phyloP scores from a whole-genome alignment of 2,888 invertebrate species.

The Leucoma salicis region DNA sequence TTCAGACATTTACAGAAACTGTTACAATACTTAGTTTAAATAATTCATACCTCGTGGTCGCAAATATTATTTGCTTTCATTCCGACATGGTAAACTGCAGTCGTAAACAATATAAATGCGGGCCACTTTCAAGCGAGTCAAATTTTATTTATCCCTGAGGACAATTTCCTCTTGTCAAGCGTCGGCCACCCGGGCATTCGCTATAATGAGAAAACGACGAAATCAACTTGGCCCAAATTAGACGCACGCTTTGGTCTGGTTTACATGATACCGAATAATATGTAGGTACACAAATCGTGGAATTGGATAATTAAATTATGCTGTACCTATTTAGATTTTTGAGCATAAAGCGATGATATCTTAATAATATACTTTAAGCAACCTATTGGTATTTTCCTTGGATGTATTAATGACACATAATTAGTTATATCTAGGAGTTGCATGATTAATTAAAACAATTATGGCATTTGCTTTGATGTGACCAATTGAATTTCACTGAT shows the following conservation, averaged over 20 bases:
- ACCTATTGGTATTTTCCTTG: too few species aligned
- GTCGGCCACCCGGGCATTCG: slow-evolving; percentile 74
- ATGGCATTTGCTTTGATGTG: too few species aligned
- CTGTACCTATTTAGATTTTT: too few species aligned
- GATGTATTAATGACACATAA: too few species aligned
- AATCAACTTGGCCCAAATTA: slow-evolving; percentile 73
- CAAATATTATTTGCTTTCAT: slow-evolving; percentile 33
- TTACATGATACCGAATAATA: slow-evolving; percentile 48
- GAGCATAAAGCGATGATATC: too few species aligned
- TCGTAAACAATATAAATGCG: slow-evolving; percentile 71
- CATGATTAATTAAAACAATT: too few species aligned
- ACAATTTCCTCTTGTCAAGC: slow-evolving; percentile 77
- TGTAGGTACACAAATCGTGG: background rate
- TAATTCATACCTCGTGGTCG: slow-evolving; percentile 11
- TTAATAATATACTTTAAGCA: too few species aligned
- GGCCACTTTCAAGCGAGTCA: slow-evolving; percentile 61
- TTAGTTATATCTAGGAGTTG: too few species aligned
- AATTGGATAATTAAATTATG: too few species aligned
- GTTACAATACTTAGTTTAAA: slow-evolving; percentile 6
- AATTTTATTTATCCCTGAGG: slow-evolving; percentile 74
- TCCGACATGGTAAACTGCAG: slow-evolving; percentile 47
- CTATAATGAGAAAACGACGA: slow-evolving; percentile 73
- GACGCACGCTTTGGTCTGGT: slow-evolving; percentile 46
- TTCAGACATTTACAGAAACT: too few species aligned
- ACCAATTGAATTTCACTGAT: too few species aligned